These are phyloP conservation scores for Lumbricus terrestris DNA, from an alignment of 2,888 invertebrate species.

Conservation along the genomic window DNA sequence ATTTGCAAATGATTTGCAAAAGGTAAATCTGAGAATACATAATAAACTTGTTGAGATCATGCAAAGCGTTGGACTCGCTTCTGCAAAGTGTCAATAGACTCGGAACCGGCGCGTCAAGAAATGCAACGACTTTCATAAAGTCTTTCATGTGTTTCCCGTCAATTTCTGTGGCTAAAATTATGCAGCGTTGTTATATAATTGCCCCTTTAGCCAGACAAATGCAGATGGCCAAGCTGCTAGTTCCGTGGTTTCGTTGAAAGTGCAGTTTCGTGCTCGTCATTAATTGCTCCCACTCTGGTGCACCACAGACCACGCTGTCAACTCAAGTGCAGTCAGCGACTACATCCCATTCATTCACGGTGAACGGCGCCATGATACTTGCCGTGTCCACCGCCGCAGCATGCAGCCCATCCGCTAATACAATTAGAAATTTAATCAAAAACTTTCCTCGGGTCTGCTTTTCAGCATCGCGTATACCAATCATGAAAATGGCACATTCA, in stretches of 20 bases:
- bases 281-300: not conserved
- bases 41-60: not conserved
- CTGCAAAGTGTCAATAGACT: not conserved
- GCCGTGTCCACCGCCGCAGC: not conserved
- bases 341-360: not conserved
- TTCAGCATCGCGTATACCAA: not conserved
- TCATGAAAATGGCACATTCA: not conserved
- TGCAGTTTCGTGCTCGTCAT: not conserved
- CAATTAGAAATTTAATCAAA: not conserved
- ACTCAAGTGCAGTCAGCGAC: not conserved
- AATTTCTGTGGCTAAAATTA: not conserved
- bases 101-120: not conserved
- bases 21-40: too few relatives aligned
- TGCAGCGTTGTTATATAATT: not conserved
- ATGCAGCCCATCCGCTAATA: not conserved
- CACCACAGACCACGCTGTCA: too few relatives aligned
- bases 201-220: not conserved
- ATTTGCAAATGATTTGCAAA: too few relatives aligned
- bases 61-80: not conserved
- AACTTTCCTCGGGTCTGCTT: not conserved
- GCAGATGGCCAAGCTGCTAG: not conserved
- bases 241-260: not conserved
- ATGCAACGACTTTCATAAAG: not conserved
- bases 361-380: not conserved
- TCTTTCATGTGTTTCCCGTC: not conserved